Base-by-base conservation (phyloP, 1,140 invertebrate genomes). In the Chironomus striatipennis region DNA sequence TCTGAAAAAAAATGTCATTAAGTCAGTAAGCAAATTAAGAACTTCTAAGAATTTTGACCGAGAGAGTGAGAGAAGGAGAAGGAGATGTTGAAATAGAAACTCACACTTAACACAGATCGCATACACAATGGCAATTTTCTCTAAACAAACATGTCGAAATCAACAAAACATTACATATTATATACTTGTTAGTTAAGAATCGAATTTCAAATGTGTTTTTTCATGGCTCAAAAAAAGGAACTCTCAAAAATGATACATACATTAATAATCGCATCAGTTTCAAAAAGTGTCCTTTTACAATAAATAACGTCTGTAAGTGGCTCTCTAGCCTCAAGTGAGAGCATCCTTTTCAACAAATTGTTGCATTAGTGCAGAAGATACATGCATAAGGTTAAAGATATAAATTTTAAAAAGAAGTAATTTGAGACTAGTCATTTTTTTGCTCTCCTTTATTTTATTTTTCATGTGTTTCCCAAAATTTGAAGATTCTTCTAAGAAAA, bases 181-280 rank as follows among this genome's bases (percentile, higher is more conserved):
- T 34, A 57, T n/a, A 57, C 47, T 57, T 57, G 47, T 57, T 57
- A 57, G 47, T 57, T 57, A n/a, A 12, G 47, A 57, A n/a, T 57
- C 47, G 15, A 57, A 57, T 57, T 57, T 57, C 47, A 57, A 47
- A 57, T 34, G 24, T 34, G 24, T 5, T 34, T 1, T 5, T 34
- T 34, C 5, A 5, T 34, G 24, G 2, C 47, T 57, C 15, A 57
- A 57, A 8, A 15, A 57, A 57, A 57, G 47, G 47, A 57, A 57
- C 47, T 57, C 12, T 12, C 8, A 5, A 34, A 34, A 57, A 12
- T 57, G 47, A 57, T 57, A 57, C 12, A 47, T 47, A 47, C 43
- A 57, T 57, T 57, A 57, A 57, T 57, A 57, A 57, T 57, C 47
- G 47, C 47, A 57, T 57, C 47, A 57, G 47, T 57, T 57, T 57